Conservation (phyloP, 2,888 invertebrate species). For the Lacanobia wlatinum region DNA sequence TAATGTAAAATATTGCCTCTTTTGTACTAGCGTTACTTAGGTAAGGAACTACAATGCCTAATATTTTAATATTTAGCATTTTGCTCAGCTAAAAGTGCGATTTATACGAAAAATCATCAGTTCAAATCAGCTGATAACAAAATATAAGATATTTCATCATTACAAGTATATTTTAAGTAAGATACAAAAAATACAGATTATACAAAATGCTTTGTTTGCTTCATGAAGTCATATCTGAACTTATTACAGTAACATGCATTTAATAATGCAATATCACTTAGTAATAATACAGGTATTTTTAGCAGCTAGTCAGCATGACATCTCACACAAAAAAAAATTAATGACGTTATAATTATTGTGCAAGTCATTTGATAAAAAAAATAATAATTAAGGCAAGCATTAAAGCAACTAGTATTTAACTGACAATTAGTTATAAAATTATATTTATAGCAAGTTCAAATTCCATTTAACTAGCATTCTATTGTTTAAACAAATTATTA, state of each 20-base stretch:
- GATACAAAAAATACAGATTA: not conserved
- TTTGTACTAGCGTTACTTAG: slow-evolving; percentile 15
- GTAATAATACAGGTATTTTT: not conserved
- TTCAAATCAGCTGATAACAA: not conserved
- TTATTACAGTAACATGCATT: not conserved
- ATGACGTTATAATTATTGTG: not conserved
- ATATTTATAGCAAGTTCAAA: not conserved
- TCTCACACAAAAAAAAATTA: not conserved
- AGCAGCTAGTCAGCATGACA: not conserved
- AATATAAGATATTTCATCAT: not conserved
- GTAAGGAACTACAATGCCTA: slow-evolving; percentile 3
- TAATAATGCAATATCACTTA: slow-evolving; percentile 2
- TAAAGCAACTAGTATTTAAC: not conserved
- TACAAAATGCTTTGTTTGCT: not conserved
- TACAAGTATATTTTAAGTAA: not conserved
- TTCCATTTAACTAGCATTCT: not conserved
- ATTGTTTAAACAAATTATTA: not conserved
- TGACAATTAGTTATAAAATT: not conserved
- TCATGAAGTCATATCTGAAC: slow-evolving; percentile 1
- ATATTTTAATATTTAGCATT: slow-evolving; percentile 8
- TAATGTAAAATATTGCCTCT: slow-evolving; percentile 36
- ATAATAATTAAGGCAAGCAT: not conserved
- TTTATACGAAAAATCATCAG: not conserved
- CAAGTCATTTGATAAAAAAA: slow-evolving; percentile 8
- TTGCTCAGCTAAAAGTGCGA: not conserved